A percentile compares a stretch with the other conserved stretches of the same genome.
phyloP scores from a whole-genome alignment of 2,113 vertebrate genomes.

The Nerophis lumbriciformis region DNA sequence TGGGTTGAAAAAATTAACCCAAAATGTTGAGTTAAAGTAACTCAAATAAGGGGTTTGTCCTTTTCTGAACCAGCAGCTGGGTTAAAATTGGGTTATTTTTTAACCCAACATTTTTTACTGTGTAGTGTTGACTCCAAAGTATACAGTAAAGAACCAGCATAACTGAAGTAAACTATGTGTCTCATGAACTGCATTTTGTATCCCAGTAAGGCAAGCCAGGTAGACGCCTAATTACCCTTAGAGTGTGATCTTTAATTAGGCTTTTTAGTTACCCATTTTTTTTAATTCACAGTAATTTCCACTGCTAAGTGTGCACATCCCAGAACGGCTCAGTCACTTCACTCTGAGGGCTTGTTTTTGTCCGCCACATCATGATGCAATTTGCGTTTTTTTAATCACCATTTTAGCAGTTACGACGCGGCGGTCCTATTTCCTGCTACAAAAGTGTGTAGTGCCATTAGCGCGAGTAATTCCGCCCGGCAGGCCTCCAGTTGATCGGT shows the following conservation, averaged over 20 bases:
- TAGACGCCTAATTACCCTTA: conserved; percentile 60
- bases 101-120: too few species aligned
- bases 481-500: conserved; percentile 68
- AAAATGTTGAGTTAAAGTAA: too few species aligned
- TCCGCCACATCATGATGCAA: conserved; percentile 75
- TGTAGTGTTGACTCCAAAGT: conserved; percentile 13
- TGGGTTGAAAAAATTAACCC: too few species aligned
- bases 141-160: conserved; percentile 36
- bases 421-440: conserved; percentile 77
- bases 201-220: conserved; percentile 57
- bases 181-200: conserved; percentile 68
- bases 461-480: conserved; percentile 73
- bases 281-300: conserved; percentile 48
- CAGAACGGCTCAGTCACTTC: conserved; percentile 47
- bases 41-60: too few species aligned
- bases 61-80: too few species aligned
- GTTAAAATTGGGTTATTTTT: too few species aligned
- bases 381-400: conserved; percentile 74
- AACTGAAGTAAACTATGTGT: conserved; percentile 52
- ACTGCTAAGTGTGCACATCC: conserved; percentile 46
- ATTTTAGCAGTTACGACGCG: conserved; percentile 72
- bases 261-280: conserved; percentile 58
- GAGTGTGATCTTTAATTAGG: conserved; percentile 68
- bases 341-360: conserved; percentile 43
- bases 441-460: conserved; percentile 75